phyloP scores from a whole-genome alignment of 2,888 invertebrate species.

The Caradrina clavipalpis region DNA sequence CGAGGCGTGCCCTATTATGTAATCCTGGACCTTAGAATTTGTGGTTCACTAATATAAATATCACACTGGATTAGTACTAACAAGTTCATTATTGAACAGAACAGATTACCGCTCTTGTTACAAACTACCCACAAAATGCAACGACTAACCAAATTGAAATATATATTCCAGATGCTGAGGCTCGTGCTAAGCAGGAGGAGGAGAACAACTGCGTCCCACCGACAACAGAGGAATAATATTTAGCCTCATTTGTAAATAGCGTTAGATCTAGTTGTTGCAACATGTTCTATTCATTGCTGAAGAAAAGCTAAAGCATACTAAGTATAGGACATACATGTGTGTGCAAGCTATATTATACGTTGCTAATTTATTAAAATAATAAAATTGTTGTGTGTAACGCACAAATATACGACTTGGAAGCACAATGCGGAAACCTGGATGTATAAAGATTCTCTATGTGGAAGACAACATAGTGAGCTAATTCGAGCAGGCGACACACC shows the following conservation, averaged over 20 bases:
- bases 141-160: constrained; percentile 6
- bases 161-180: constrained; percentile 89
- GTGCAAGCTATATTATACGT: constrained; percentile 71
- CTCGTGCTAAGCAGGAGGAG: constrained; percentile 88
- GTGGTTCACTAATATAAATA: too few species aligned
- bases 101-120: too few species aligned
- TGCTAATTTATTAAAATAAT: constrained; percentile 66
- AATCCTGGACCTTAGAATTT: too few species aligned
- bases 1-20: too few species aligned
- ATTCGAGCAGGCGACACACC: constrained; percentile 71
- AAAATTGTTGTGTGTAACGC: constrained; percentile 76
- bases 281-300: constrained; percentile 83
- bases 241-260: constrained; percentile 89
- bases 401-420: constrained; percentile 78
- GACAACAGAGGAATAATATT: constrained; percentile 89
- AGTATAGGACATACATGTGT: constrained; percentile 65
- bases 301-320: constrained; percentile 77
- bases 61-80: too few species aligned
- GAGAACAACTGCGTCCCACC: constrained; percentile 79
- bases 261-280: constrained; percentile 85
- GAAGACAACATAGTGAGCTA: constrained; percentile 90
- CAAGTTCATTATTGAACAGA: too few species aligned
- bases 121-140: background rate
- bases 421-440: constrained; percentile 80
- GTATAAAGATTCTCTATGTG: constrained; percentile 83